phyloP scores from a whole-genome alignment of 2,797 vertebrate genomes.

The Dendrocincla tyrannina region DNA sequence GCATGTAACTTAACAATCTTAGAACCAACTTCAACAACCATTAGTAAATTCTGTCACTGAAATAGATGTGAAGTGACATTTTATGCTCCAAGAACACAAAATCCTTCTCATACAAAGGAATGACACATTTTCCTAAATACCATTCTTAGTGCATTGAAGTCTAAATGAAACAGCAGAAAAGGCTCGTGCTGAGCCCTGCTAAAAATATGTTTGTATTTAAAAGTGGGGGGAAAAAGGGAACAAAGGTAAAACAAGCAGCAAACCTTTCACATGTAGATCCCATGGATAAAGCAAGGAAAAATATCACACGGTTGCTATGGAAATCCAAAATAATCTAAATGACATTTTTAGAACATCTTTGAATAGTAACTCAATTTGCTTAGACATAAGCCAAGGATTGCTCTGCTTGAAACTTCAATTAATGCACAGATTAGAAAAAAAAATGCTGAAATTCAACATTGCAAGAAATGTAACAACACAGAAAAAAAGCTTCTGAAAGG shows the following conservation, averaged over 20 bases:
- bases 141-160: background rate
- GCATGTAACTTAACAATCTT: background rate
- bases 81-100: constrained; percentile 9
- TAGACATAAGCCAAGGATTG: background rate
- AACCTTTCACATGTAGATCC: background rate
- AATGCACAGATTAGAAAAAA: constrained; percentile 6
- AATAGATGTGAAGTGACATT: background rate
- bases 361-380: constrained; percentile 7
- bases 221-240: background rate
- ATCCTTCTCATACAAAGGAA: background rate
- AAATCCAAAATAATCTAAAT: constrained; percentile 16
- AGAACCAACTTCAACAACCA: background rate
- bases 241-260: background rate
- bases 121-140: background rate
- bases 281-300: background rate
- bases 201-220: constrained; percentile 1
- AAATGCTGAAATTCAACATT: constrained; percentile 10
- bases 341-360: constrained; percentile 8
- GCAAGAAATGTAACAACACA: background rate
- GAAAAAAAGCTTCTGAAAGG: background rate
- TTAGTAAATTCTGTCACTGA: background rate
- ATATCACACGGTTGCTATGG: background rate
- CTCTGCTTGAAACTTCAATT: constrained; percentile 11
- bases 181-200: background rate
- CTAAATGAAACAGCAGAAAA: constrained; percentile 3